Evolutionary conservation across 2,113 vertebrate genomes (phyloP), one percentile per base, ranked within the genome.

Genomic region (Melanerpes aurifrons): DNA sequence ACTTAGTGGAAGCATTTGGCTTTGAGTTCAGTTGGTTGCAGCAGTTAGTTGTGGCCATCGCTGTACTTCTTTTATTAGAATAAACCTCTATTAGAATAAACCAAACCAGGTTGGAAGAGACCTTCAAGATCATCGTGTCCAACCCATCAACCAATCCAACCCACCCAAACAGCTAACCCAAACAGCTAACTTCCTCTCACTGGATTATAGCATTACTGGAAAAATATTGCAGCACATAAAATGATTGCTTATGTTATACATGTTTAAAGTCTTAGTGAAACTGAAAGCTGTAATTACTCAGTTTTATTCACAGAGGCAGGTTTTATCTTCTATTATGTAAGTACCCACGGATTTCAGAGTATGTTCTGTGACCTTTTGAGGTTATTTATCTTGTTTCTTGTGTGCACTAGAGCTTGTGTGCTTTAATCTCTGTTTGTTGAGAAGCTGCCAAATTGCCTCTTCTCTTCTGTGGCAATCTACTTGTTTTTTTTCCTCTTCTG

Each of bases 391-490:
- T 86, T 91, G 47, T 45, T 76, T 89, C 59, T 89, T 73, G 61
- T 90, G 45, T 89, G 62, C 67, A 40, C 15, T 87, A 59, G 74
- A 92, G 95, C 61, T 97, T 96, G 76, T 80, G 86, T 61, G 47
- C 92, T 95, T 82, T 96, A 93, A 96, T 96, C 92, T 95, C 73
- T 84, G 56, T 87, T 97, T 95, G 81, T 80, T 96, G 89, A 90
- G 72, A 95, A 84, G 68, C 69, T 96, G 94, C 91, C 94, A 97
- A 95, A 96, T 91, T 95, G 83, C 89, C 87, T 92, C 57, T 92
- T 88, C 68, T 93, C 86, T 82, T 76, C 67, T 64, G 79, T 92
- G 70, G 77, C 81, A 92, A 59, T 62, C 47, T 95, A 37, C 90
- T 37, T 82, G n/a, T n/a, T 78, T 87, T 63, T 47, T 53, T 64